Conservation (phyloP, 2,888 invertebrate genomes). For the Chrysodeixis includens region DNA sequence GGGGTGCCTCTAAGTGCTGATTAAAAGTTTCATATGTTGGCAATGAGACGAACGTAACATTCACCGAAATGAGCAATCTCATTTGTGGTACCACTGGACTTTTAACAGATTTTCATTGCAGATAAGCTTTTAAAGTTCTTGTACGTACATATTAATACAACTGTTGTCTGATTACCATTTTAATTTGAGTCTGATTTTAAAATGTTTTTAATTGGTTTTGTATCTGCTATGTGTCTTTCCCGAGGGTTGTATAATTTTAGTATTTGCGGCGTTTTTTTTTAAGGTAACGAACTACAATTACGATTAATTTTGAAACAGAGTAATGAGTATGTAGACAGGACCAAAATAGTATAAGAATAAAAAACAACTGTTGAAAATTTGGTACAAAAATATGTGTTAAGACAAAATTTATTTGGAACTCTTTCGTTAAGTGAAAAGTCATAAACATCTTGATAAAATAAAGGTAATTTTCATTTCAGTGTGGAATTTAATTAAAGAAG, state of each 20-base stretch:
- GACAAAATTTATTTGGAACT: not conserved
- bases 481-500: not conserved
- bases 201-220: not conserved
- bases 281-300: not conserved
- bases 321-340: constrained; percentile 3
- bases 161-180: constrained; percentile 22
- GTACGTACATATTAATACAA: constrained; percentile 14
- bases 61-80: constrained; percentile 38
- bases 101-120: constrained; percentile 38
- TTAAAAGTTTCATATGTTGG: constrained; percentile 80
- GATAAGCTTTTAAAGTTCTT: constrained; percentile 19
- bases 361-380: no score
- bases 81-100: constrained; percentile 32
- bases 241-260: not conserved
- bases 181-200: constrained; percentile 8
- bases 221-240: not conserved
- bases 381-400: not conserved
- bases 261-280: not conserved
- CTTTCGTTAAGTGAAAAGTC: not conserved
- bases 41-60: constrained; percentile 62
- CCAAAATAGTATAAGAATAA: not conserved
- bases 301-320: not conserved
- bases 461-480: not conserved
- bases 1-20: constrained; percentile 76
- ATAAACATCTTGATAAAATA: not conserved